These are phyloP conservation scores for Heteractis magnifica DNA, from an alignment of 92 coral and sea anemone genomes.

Conservation along the genomic window DNA sequence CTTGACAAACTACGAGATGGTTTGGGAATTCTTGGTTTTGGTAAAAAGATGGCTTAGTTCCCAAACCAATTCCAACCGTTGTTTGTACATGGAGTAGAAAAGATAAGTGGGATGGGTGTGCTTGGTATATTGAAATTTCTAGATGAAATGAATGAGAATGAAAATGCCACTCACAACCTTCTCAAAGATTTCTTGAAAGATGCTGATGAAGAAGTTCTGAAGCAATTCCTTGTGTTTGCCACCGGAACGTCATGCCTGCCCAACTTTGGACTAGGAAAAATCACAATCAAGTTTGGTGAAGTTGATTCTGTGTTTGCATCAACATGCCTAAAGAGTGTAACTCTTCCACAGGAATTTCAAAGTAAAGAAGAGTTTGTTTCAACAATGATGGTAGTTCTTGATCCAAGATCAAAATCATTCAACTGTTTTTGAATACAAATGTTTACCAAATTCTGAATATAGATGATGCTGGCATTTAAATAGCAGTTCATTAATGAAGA, in stretches of 20 bases:
- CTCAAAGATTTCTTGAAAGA: constrained; percentile 32
- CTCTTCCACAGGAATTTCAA: constrained; percentile 52
- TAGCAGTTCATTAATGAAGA: too few relatives aligned
- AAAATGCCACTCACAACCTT: constrained; percentile 22
- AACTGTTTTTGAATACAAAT: constrained; percentile 24
- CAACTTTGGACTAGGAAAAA: constrained; percentile 32
- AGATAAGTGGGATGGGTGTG: constrained; percentile 35
- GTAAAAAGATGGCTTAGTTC: constrained; percentile 43
- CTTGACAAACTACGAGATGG: constrained; percentile 59
- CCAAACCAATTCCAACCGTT: constrained; percentile 49
- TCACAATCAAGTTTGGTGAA: constrained; percentile 52
- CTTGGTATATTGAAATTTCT: constrained; percentile 45
- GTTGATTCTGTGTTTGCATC: constrained; percentile 62
- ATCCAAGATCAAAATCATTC: constrained; percentile 47
- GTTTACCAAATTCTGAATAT: not conserved
- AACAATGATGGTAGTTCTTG: constrained; percentile 41
- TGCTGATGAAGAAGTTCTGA: constrained; percentile 38
- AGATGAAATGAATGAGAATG: constrained; percentile 37
- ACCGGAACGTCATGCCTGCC: constrained; percentile 64
- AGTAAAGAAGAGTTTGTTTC: constrained; percentile 37
- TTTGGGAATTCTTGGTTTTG: constrained; percentile 42
- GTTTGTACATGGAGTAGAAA: constrained; percentile 47
- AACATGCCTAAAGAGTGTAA: constrained; percentile 46
- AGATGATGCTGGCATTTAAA: not conserved
- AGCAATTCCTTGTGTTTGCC: constrained; percentile 41